Base-by-base conservation (phyloP, 2,113 vertebrate species). In the Potamarius usumacintae region DNA sequence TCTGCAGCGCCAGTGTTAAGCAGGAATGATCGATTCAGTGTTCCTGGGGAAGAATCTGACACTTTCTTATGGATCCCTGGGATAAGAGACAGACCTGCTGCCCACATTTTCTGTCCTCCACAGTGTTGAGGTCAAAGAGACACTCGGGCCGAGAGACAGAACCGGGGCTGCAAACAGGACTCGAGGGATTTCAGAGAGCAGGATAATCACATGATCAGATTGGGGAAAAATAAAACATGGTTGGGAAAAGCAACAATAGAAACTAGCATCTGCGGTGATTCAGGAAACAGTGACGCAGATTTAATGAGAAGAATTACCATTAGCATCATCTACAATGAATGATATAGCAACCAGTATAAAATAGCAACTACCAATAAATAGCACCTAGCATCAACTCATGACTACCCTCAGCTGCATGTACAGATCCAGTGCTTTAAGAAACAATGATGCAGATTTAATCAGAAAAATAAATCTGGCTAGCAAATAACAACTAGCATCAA, bases 41-140 rank as follows among this genome's bases (percentile, higher is more conserved):
- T 80, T 93, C 91, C 90, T 86, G 88, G 77, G 92, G 92, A 94
- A 85, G 84, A 91, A 88, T 91, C 92, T 92, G 94, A 95, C 94
- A 96, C 94, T 92, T 94, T 91, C 87, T 81, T 91, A 89, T 89
- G 92, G 91, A 95, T 94, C 88, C 91, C 83, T 92, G 91, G 94
- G 93, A 94, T 93, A 93, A 93, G 90, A 96, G 90, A 87, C 89
- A 87, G 84, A 86, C 79, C 0, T 57, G 0, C 71, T 86, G 86
- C 63, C 86, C 88, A 88, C 76, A 88, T 76, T 30, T 62, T 88
- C 92, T 58, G 8, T 53, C 85, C 78, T 86, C 15, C 87, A 85
- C 88, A 52, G 17, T 12, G 4, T 17, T 92, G 92, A 95, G 94
- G 94, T 94, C 91, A 94, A 90, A 89, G 83, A 84, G 10, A 1